These are phyloP conservation scores for Nesospiza acunhae DNA, from an alignment of 2,113 vertebrate species.

Conservation along the genomic window DNA sequence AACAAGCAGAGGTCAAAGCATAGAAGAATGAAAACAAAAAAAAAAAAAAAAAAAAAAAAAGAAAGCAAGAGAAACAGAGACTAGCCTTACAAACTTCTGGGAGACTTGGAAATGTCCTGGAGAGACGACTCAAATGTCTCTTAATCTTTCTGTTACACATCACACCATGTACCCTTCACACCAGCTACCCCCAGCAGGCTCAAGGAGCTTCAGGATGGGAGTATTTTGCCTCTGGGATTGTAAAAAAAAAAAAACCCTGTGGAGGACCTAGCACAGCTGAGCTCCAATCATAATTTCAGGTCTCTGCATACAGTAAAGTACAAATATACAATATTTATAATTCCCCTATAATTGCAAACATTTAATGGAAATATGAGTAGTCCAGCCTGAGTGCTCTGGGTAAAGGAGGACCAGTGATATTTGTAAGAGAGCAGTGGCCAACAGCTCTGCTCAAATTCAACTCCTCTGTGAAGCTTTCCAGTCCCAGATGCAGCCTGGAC, in stretches of 20 bases:
- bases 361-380: background rate
- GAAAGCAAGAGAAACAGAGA: background rate
- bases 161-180: background rate
- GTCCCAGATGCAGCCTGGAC: background rate
- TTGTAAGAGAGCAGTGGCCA: background rate
- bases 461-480: background rate
- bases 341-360: background rate
- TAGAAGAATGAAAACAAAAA: background rate
- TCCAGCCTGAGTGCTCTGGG: background rate
- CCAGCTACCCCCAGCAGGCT: background rate
- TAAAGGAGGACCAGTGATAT: background rate
- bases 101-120: background rate
- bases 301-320: background rate
- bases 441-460: background rate
- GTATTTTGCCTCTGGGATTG: background rate
- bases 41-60: background rate
- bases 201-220: background rate
- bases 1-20: constrained; percentile 68
- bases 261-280: background rate
- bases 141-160: background rate
- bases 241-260: background rate
- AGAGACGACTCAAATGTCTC: accelerated
- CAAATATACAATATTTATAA: background rate
- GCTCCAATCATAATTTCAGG: background rate
- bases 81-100: background rate